Evolutionary conservation across 2,113 vertebrate genomes (phyloP).

Genomic region (Ciconia maguari): DNA sequence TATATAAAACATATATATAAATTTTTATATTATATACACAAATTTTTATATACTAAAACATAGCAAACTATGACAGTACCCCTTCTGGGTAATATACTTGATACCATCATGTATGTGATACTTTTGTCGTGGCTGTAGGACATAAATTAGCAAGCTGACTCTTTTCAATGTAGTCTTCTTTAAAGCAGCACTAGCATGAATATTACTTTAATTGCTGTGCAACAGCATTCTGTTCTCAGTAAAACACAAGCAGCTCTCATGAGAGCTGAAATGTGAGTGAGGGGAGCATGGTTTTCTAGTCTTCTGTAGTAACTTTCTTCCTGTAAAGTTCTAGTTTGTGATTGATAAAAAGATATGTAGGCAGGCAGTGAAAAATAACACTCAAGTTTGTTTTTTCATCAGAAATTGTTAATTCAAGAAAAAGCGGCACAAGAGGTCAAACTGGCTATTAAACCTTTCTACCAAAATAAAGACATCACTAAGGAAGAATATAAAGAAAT

Average conservation of each 20-base stretch:
- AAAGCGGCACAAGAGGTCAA: conserved; percentile 95
- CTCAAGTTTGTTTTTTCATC: conserved; percentile 19
- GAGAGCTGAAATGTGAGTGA: not conserved
- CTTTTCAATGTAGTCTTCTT: not conserved
- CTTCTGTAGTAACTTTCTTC: not conserved
- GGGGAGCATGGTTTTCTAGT: not conserved
- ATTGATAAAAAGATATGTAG: not conserved
- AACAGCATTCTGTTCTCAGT: not conserved
- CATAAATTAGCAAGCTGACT: not conserved
- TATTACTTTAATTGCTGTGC: not conserved
- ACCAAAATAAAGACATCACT: conserved; percentile 97
- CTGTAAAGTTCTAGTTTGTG: not conserved
- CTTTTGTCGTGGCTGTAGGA: not conserved
- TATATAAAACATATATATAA: not conserved
- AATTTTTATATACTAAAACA: not conserved
- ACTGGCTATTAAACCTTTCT: conserved; percentile 93
- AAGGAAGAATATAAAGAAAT: conserved; percentile 99
- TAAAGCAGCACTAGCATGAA: not conserved
- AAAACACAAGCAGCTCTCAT: not conserved
- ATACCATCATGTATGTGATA: not conserved
- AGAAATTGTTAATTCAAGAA: conserved; percentile 95
- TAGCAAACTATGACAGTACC: not conserved
- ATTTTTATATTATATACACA: not conserved
- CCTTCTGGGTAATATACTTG: not conserved
- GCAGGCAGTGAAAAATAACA: not conserved